phyloP scores from a whole-genome alignment of 2,797 vertebrate species.

The Propithecus deckenii region DNA sequence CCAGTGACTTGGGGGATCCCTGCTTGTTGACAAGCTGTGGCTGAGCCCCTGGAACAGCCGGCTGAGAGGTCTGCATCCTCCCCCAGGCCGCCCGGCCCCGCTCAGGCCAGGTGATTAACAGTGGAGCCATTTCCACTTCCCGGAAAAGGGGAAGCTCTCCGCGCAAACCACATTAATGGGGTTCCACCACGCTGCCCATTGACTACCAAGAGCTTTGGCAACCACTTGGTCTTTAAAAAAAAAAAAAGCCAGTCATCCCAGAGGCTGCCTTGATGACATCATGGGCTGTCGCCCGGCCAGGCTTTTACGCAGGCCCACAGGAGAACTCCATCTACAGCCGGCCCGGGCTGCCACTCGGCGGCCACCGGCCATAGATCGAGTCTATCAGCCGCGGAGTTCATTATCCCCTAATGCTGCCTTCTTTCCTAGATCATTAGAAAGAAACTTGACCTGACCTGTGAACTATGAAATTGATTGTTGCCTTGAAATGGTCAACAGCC shows the following conservation, averaged over 20 bases:
- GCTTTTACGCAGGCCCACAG: slow-evolving; percentile 72
- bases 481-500: slow-evolving; percentile 89
- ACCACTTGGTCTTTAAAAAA: slow-evolving; percentile 67
- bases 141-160: slow-evolving; percentile 79
- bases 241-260: slow-evolving; percentile 74
- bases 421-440: slow-evolving; percentile 88
- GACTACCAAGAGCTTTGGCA: slow-evolving; percentile 74
- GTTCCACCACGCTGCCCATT: slow-evolving; percentile 74
- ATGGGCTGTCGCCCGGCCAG: slow-evolving; percentile 83
- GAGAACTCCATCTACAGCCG: slow-evolving; percentile 74
- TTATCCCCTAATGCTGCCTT: slow-evolving; percentile 88
- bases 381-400: slow-evolving; percentile 86
- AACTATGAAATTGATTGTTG: slow-evolving; percentile 90
- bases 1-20: background rate
- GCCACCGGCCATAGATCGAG: slow-evolving; percentile 84
- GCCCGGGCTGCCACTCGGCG: slow-evolving; percentile 73
- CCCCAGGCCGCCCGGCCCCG: background rate
- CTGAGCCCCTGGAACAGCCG: background rate
- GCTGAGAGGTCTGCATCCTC: background rate
- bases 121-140: slow-evolving; percentile 72
- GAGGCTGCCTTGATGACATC: slow-evolving; percentile 84
- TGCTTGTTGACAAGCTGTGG: background rate
- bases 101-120: slow-evolving; percentile 75
- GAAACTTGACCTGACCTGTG: slow-evolving; percentile 91
- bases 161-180: slow-evolving; percentile 77